Base-by-base conservation (phyloP, 2,113 vertebrate species). In the Phalacrocorax carbo region DNA sequence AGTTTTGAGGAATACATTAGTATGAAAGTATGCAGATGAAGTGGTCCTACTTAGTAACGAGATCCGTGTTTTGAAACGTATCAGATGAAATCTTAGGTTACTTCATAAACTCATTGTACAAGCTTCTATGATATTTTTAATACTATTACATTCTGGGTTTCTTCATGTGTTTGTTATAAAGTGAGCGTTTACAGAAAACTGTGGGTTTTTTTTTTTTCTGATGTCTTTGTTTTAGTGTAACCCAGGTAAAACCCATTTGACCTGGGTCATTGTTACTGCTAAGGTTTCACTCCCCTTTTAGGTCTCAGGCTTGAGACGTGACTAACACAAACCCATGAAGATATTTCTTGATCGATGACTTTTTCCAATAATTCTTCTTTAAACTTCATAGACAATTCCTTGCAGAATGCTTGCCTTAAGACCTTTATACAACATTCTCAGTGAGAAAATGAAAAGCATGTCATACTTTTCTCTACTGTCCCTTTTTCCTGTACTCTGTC, bases 171-270 rank as follows among this genome's bases (percentile, higher is more conserved):
- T 80, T 90, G 85, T 48, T 21, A 51, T 55, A 25, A 69, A 81
- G 36, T 26, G 1, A 49, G 3, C 34, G 3, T 66, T 88, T 83
- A 19, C 22, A 70, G 71, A 58, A 86, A 61, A 20, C 2, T 17
- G 8, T 8, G 6, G 3, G 1, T 0, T 5, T 26, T 5, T 7
- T 51, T 7, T 51, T 57, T 42, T 49, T 70, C 0, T 27, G 20
- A 21, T 52, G 25, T 42, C 14, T 75, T 87, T 64, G 7, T 62
- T 91, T 85, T 57, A n/a, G 18, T 72, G 16, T 79, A 23, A 52
- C 11, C 9, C 8, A 52, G 22, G 16, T 77, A 20, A 95, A 88
- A 58, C 22, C 13, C 16, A 3, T 71, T 75, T 83, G 14, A 44
- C 3, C 2, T 18, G 49, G 9, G 16, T 76, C 34, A 16, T 34